phyloP scores from a whole-genome alignment of 2,797 vertebrate genomes.

The Pterois miles region DNA sequence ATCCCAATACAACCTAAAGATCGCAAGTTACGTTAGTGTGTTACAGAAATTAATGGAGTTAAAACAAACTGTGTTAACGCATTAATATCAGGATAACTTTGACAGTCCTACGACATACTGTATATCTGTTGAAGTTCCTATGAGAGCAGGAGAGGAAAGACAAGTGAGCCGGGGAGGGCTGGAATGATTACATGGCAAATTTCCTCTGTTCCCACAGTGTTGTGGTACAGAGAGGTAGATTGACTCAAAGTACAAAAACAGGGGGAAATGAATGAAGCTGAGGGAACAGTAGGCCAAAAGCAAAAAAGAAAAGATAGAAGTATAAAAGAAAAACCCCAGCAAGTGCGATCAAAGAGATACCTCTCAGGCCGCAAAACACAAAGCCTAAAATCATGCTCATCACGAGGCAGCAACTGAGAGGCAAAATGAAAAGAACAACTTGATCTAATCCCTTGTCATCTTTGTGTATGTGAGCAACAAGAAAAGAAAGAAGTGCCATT shows the following conservation, averaged over 20 bases:
- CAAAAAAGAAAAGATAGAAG: conserved; percentile 28
- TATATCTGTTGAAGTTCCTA: neutral
- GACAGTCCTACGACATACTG: neutral
- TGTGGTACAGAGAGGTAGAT: conserved; percentile 22
- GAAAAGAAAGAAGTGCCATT: conserved; percentile 53
- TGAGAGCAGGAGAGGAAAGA: neutral
- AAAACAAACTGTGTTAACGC: no score
- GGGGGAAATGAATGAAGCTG: neutral
- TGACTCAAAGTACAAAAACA: conserved; percentile 23
- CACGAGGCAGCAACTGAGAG: conserved; percentile 18
- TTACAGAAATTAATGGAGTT: no score
- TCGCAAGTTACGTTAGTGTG: no score
- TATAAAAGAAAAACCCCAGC: conserved; percentile 24
- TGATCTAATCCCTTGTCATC: conserved; percentile 64
- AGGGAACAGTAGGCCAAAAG: neutral
- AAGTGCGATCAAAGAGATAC: conserved; percentile 21
- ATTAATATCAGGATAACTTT: no score
- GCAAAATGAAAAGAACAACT: conserved; percentile 50
- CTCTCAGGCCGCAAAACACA: conserved; percentile 10
- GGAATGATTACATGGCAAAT: conserved; percentile 42
- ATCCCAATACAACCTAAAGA: no score
- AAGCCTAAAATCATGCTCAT: conserved; percentile 32
- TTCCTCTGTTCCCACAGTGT: conserved; percentile 26
- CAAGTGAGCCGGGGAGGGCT: conserved; percentile 8
- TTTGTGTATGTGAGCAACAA: conserved; percentile 50